Percentiles rank a stretch among this genome's conserved stretches.
Evolutionary conservation across 2,113 vertebrate species (phyloP).

Genomic region (Pachyramphus minor): DNA sequence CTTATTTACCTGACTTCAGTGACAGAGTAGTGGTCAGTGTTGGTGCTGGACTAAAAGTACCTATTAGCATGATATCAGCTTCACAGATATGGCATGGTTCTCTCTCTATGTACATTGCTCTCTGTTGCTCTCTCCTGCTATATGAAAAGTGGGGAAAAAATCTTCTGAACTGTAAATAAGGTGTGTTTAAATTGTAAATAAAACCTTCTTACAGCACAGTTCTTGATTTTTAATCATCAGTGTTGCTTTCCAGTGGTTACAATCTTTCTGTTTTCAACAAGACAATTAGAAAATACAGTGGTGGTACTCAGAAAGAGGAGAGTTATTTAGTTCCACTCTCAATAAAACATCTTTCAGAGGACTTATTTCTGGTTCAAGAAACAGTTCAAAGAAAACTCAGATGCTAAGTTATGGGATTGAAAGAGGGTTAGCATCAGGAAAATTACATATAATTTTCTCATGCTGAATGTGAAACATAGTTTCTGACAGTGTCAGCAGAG

Average conservation of each 20-base stretch:
- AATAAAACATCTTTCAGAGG: not conserved
- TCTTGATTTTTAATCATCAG: conserved; percentile 64
- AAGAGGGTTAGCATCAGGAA: not conserved
- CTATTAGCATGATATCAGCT: conserved; percentile 20
- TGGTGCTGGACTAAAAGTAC: conserved; percentile 53
- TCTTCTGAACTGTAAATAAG: conserved; percentile 66
- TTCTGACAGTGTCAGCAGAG: not conserved
- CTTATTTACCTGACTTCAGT: conserved; percentile 61
- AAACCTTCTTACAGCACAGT: conserved; percentile 21
- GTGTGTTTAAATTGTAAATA: too few relatives aligned
- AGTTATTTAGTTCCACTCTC: not conserved
- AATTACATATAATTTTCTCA: not conserved
- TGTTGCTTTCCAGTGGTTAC: not conserved
- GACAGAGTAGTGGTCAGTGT: conserved; percentile 16
- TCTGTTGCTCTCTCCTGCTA: not conserved
- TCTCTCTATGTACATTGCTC: not conserved
- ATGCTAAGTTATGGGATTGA: not conserved
- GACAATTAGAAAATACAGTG: conserved; percentile 45
- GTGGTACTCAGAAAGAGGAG: not conserved
- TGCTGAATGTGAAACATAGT: not conserved
- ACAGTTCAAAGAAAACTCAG: not conserved
- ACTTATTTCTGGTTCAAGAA: not conserved
- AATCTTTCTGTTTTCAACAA: not conserved
- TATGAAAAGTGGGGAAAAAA: not conserved
- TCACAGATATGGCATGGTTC: not conserved